Evolutionary conservation across 2,888 invertebrate genomes (phyloP), one percentile per base, ranked within the genome.

Genomic region (Drosophila ustulata): DNA sequence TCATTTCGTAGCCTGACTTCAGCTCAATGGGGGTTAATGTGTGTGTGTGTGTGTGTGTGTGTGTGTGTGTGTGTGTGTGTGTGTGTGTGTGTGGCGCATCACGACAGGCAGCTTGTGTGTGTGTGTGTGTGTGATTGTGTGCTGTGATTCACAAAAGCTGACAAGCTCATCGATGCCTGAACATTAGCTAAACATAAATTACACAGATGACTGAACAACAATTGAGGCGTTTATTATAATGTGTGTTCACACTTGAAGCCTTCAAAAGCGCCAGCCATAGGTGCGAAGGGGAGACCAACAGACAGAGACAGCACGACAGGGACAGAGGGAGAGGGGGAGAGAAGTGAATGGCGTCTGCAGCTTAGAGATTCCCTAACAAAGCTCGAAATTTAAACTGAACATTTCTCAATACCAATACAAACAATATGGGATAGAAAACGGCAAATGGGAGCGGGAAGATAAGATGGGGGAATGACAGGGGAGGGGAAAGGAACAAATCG

Each of bases 121-220:
- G 51, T 46, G 45, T 58, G 58, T 51, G 50, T 53, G 53, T 62
- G 51, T 69, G 70, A 61, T 57, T 66, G 59, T 70, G 69, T 71
- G 78, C 66, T 82, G 86, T 88, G 86, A 88, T 89, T 89, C 82
- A 89, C 84, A 84, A 88, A 85, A 80, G 85, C 85, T 85, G 85
- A 85, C 85, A 85, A 89, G 85, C 90, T 89, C 84, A 89, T 90
- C 89, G 89, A 91, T 89, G 88, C 86, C 88, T 91, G 89, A 90
- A 91, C 90, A 90, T 91, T 91, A 90, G 89, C 88, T 88, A 85
- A 89, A 90, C 90, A 91, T 89, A 90, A 90, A 91, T 91, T 90
- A 87, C 84, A 78, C 83, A 88, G 84, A 84, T 80, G 88, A 90
- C 86, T 90, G 89, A 80, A 78, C 84, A 84, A 85, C 84, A 84